These are phyloP conservation scores for Ophioderma brevispina DNA, from an alignment of 35 echinoderm and acorn worm genomes.

Conservation along the genomic window DNA sequence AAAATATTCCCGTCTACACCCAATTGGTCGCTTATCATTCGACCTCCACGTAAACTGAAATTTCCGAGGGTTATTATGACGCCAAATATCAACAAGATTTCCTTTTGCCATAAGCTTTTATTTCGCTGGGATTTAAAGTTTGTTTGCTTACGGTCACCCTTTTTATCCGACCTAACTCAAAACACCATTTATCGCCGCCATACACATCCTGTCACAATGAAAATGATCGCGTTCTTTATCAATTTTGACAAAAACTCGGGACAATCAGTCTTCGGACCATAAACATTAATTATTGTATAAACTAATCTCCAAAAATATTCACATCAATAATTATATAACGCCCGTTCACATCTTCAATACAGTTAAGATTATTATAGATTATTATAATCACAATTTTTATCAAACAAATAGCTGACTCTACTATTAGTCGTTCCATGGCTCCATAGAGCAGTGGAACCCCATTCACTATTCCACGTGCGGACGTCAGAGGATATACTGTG, in stretches of 20 bases:
- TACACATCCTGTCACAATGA: neutral
- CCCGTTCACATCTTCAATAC: neutral
- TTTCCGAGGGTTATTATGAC: neutral
- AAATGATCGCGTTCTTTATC: neutral
- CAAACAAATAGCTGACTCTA: neutral
- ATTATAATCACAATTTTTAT: neutral
- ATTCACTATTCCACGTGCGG: neutral
- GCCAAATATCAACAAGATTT: neutral
- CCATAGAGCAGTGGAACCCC: neutral
- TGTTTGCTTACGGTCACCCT: neutral
- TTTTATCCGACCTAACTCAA: neutral
- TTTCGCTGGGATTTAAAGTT: neutral
- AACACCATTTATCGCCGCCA: neutral
- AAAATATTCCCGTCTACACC: neutral
- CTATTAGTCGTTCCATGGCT: neutral
- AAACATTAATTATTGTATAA: constrained; percentile 13
- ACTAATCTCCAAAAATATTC: neutral
- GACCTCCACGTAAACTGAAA: too few species aligned
- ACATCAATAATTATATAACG: neutral
- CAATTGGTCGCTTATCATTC: neutral
- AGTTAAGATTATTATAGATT: neutral
- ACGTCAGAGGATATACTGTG: neutral
- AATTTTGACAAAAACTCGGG: too few species aligned
- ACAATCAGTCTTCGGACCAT: constrained; percentile 11
- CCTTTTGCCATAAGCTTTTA: neutral